Conservation (phyloP, 2,888 invertebrate genomes). For the Athalia rosae region DNA sequence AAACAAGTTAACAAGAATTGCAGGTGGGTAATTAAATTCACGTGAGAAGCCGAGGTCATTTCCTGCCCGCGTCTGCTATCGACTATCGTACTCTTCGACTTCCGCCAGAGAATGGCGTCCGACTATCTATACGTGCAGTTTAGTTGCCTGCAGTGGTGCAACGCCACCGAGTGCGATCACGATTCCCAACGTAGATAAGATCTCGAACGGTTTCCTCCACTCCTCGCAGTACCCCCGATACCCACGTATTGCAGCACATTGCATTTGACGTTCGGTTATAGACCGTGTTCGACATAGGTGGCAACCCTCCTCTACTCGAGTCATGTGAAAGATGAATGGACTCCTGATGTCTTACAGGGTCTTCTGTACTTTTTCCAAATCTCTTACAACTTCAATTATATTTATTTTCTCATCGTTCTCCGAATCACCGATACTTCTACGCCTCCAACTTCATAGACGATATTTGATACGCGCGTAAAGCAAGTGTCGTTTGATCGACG, state of each 20-base stretch:
- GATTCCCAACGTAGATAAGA: constrained; percentile 23
- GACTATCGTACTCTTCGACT: constrained; percentile 5
- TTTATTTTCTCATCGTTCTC: neutral
- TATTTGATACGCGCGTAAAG: no score
- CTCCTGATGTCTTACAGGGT: neutral
- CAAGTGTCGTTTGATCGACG: no score
- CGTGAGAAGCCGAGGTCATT: constrained; percentile 31
- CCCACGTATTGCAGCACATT: neutral
- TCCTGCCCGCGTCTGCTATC: constrained; percentile 21
- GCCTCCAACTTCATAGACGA: neutral
- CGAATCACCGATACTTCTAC: neutral
- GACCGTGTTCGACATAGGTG: neutral
- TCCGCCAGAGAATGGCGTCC: constrained; percentile 24
- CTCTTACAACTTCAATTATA: neutral
- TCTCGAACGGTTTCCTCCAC: constrained; percentile 27
- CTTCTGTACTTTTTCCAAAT: constrained; percentile 1
- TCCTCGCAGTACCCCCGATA: neutral
- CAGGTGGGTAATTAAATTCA: constrained; percentile 30
- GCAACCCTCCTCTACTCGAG: neutral
- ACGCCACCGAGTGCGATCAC: constrained; percentile 20
- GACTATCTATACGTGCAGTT: no score
- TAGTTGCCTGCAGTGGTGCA: no score
- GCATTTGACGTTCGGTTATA: constrained; percentile 28
- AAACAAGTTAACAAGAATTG: neutral
- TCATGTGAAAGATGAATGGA: constrained; percentile 11